A percentile compares a stretch with the other conserved stretches of the same genome.
Evolutionary conservation across 2,113 vertebrate species (phyloP).

Genomic region (Odontesthes bonariensis): DNA sequence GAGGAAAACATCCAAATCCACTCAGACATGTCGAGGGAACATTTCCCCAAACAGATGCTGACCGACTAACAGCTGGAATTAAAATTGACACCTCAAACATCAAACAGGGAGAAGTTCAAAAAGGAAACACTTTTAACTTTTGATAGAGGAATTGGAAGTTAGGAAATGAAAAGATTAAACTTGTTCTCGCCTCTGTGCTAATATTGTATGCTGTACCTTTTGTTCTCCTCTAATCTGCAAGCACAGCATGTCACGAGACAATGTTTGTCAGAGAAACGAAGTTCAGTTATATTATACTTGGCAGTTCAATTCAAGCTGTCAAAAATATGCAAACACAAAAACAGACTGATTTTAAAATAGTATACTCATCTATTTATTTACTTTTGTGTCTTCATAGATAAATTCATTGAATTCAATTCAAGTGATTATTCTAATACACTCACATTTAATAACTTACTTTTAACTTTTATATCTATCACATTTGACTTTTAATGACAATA

Average conservation of each 20-base stretch:
- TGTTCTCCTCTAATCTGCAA: conserved; percentile 25
- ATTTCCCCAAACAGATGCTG: conserved; percentile 55
- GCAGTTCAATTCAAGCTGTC: conserved; percentile 10
- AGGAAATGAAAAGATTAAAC: conserved; percentile 32
- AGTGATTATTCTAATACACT: not conserved
- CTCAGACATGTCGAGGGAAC: conserved; percentile 35
- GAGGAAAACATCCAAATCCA: conserved; percentile 69
- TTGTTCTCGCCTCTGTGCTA: conserved; percentile 18
- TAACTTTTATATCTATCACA: not conserved
- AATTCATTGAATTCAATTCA: too few species aligned
- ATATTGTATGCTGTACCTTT: conserved; percentile 19
- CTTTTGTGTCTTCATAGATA: not conserved
- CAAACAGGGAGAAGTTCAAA: conserved; percentile 44
- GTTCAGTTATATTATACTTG: not conserved
- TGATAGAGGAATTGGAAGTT: conserved; percentile 14
- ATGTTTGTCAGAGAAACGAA: conserved; percentile 13
- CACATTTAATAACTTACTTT: not conserved
- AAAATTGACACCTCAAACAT: conserved; percentile 58
- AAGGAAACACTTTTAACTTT: conserved; percentile 30
- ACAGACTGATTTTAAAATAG: not conserved
- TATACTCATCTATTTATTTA: not conserved
- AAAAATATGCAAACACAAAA: conserved; percentile 4
- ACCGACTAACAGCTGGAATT: conserved; percentile 61
- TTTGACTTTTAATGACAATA: not conserved
- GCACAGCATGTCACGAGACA: not conserved